Evolutionary conservation across 2,797 vertebrate species (phyloP), one percentile per base, ranked within the genome.

Genomic region (Cottoperca gobio): DNA sequence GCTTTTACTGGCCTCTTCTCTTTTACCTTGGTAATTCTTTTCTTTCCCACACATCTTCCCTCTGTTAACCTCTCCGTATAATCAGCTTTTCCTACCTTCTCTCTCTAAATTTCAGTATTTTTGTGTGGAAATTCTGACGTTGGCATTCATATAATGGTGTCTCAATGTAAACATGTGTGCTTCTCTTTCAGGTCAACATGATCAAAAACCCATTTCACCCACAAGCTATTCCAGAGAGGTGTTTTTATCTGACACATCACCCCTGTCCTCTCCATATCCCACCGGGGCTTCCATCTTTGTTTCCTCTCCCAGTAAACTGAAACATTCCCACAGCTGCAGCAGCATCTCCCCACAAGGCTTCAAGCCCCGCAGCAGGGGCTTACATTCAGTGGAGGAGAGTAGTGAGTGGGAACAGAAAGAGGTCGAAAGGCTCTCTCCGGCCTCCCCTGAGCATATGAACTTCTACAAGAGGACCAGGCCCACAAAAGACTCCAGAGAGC

Each of bases 1-100:
- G 94, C 96, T 97, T 97, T 96, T 95, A 95, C 96, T 95, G 96
- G 96, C 96, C 96, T 97, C 96, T 97, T 96, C 96, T 96, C 96
- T 96, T 95, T 96, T 95, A 96, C 94, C 88, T 96, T 96, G 97
- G 98, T 99, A 99, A 99, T 81, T 59, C 31, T 50, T 95, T 91
- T 94, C 89, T 92, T 93, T 92, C 84, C 84, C 92, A 93, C 88
- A 91, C 54, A 64, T 74, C 70, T 66, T 54, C 40, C 46, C 92
- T 91, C 90, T 95, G 84, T 95, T 95, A 92, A 93, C 91, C 93
- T 59, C 65, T 63, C 37, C 35, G 48, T 45, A 8, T 37, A 0
- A 54, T 53, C 7, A 12, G 6, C 0, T 50, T 63, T 70, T 46
- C 58, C 21, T 10, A 6, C 16, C 5, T 6, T 49, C 8, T 12